Conservation (phyloP, 2,113 vertebrate species). For the Triplophysa tibetana region DNA sequence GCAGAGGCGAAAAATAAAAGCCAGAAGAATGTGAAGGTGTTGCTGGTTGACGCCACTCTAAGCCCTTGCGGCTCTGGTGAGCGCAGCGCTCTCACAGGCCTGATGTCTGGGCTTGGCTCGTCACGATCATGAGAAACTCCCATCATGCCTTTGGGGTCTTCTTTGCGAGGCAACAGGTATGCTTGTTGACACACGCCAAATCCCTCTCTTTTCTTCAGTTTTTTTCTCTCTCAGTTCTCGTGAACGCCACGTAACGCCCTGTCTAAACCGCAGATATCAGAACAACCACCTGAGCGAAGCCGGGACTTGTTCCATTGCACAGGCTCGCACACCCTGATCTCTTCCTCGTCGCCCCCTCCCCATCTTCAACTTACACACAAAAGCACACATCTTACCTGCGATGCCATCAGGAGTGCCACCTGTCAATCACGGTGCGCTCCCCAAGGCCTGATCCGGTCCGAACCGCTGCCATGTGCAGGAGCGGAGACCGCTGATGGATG, state of each 20-base stretch:
- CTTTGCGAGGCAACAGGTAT: constrained; percentile 77
- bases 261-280: constrained; percentile 80
- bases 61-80: constrained; percentile 77
- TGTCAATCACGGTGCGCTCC: constrained; percentile 54
- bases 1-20: constrained; percentile 2
- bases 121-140: constrained; percentile 78
- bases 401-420: constrained; percentile 56
- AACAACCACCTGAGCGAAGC: constrained; percentile 70
- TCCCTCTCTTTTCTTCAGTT: constrained; percentile 72
- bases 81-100: constrained; percentile 73
- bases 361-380: constrained; percentile 32
- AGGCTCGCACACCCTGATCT: constrained; percentile 60
- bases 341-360: constrained; percentile 43
- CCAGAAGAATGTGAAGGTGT: constrained; percentile 67
- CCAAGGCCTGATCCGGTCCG: constrained; percentile 57
- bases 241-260: constrained; percentile 73
- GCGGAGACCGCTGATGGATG: constrained; percentile 68
- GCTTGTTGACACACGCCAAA: constrained; percentile 80
- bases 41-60: constrained; percentile 73
- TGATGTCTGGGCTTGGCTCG: constrained; percentile 72
- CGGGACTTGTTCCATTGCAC: constrained; percentile 72
- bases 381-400: constrained; percentile 10
- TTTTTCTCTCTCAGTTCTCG: constrained; percentile 55
- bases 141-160: constrained; percentile 69
- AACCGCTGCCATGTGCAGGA: constrained; percentile 57